These are phyloP conservation scores for Genyomyrus donnyi DNA, from an alignment of 2,113 vertebrate genomes.

Conservation along the genomic window DNA sequence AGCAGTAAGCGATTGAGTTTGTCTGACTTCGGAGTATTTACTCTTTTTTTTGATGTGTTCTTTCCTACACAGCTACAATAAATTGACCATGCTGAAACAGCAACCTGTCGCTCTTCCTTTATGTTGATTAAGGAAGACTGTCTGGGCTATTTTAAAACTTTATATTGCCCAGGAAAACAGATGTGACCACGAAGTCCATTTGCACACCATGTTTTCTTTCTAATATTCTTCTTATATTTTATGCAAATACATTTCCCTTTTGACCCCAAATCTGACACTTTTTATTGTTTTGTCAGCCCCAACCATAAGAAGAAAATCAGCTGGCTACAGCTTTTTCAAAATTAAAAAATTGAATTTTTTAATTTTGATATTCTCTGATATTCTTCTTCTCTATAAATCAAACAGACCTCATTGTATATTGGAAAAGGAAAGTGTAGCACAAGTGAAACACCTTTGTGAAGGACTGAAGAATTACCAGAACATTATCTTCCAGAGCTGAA, in stretches of 20 bases:
- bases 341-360: no score
- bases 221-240: not conserved
- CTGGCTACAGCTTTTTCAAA: not conserved
- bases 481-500: not conserved
- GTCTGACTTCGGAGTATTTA: not conserved
- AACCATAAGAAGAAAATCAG: not conserved
- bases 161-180: not conserved
- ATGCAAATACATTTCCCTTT: not conserved
- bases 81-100: not conserved
- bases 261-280: not conserved
- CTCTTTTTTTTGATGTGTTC: not conserved
- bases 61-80: not conserved
- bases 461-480: not conserved
- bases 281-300: not conserved
- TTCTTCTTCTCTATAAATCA: not conserved
- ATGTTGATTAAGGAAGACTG: not conserved
- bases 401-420: not conserved
- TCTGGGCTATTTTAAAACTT: not conserved
- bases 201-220: not conserved
- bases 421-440: not conserved
- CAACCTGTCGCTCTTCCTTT: not conserved
- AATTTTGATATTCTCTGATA: not conserved
- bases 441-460: not conserved
- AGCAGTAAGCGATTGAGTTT: not conserved
- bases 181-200: not conserved